Percentiles rank a stretch among this genome's conserved stretches.
These are phyloP conservation scores for Coracias cyanogaster DNA, from an alignment of 2,797 vertebrate species.

Conservation along the genomic window DNA sequence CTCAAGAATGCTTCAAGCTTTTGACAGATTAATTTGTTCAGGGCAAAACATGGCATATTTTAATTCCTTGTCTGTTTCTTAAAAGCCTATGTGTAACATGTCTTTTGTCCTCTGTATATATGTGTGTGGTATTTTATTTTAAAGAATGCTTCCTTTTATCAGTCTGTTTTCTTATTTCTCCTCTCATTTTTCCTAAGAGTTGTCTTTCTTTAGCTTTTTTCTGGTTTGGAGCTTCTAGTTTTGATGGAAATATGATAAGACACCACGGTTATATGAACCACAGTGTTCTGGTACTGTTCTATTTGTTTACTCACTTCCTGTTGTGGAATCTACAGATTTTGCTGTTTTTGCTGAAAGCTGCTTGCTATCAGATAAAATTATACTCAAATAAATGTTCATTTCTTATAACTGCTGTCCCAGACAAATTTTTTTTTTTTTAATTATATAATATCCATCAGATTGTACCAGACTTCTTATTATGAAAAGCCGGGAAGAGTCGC, in stretches of 20 bases:
- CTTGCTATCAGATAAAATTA: background rate
- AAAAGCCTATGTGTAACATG: conserved; percentile 7
- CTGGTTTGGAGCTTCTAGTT: background rate
- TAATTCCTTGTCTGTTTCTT: conserved; percentile 57
- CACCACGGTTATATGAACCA: background rate
- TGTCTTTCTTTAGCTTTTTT: background rate
- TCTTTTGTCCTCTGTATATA: background rate
- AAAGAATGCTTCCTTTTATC: conserved; percentile 9
- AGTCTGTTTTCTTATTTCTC: conserved; percentile 26
- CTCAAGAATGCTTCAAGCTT: background rate
- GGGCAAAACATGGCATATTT: conserved; percentile 44
- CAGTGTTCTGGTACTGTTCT: background rate
- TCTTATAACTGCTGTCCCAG: background rate
- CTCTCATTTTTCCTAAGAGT: conserved; percentile 21
- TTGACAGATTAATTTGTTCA: conserved; percentile 72
- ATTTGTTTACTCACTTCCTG: background rate
- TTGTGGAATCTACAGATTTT: background rate
- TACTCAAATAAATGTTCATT: background rate
- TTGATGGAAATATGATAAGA: conserved; percentile 6
- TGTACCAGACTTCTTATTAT: background rate
- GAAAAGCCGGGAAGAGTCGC: background rate
- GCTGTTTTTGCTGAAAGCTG: background rate
- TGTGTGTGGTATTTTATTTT: background rate
- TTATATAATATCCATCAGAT: background rate
- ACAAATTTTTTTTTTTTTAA: background rate